phyloP scores from a whole-genome alignment of 1,140 invertebrate genomes.

The Spodoptera frugiperda region DNA sequence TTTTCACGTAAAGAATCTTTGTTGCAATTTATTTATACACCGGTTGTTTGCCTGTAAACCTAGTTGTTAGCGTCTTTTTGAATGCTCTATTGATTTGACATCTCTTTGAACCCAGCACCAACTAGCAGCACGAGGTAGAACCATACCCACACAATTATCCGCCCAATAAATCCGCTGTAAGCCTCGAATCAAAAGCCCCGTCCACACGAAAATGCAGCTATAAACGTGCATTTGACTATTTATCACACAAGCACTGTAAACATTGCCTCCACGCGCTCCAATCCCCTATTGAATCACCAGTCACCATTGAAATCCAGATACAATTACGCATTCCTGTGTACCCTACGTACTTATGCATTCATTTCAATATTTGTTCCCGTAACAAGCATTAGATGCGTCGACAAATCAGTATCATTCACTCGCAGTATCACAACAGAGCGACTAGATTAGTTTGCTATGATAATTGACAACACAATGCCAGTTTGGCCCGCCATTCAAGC shows the following conservation, averaged over 20 bases:
- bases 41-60: no score
- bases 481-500: conserved; percentile 14
- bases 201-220: no score
- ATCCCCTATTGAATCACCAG: background rate
- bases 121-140: no score
- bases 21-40: background rate
- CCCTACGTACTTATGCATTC: background rate
- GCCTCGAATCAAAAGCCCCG: no score
- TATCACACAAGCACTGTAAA: background rate
- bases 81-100: no score
- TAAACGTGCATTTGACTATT: no score
- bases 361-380: background rate
- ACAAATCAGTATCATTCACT: conserved; percentile 35
- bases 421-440: conserved; percentile 1
- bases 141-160: no score
- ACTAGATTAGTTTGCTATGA: conserved; percentile 50
- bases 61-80: no score
- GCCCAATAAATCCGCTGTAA: no score
- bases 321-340: background rate
- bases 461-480: conserved; percentile 50
- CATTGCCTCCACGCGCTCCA: conserved; percentile 1
- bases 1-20: background rate
- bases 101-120: no score
- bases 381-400: background rate
- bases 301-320: background rate